Evolutionary conservation across 2,113 vertebrate genomes (phyloP).

Genomic region (Archilochus colubris): DNA sequence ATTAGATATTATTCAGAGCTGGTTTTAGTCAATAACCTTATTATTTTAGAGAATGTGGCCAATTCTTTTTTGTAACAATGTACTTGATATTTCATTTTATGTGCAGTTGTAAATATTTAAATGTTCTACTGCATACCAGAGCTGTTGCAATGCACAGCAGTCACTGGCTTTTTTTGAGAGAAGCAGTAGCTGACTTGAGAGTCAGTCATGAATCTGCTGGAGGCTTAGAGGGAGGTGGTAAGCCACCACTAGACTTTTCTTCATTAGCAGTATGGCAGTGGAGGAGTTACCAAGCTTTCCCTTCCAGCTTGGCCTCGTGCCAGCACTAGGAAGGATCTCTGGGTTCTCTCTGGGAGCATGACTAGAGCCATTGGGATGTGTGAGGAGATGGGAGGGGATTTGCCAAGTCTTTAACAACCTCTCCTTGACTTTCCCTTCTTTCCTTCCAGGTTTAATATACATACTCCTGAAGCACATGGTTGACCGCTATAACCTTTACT

Average conservation of each 20-base stretch:
- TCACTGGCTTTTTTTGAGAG: background rate
- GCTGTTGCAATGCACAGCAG: background rate
- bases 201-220: background rate
- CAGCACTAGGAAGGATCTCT: background rate
- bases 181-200: background rate
- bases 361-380: background rate
- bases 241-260: background rate
- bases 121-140: background rate
- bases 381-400: background rate
- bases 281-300: background rate
- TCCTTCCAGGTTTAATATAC: slow-evolving; percentile 87
- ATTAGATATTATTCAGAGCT: background rate
- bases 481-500: slow-evolving; percentile 95
- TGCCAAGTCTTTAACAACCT: background rate
- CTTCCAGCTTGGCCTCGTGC: background rate
- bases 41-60: background rate
- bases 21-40: background rate
- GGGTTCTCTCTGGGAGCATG: background rate
- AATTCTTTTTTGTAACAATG: background rate
- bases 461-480: slow-evolving; percentile 92
- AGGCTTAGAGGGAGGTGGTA: background rate
- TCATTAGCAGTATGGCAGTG: background rate
- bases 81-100: background rate
- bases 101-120: background rate
- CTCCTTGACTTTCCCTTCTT: background rate